Percentiles rank a stretch among this genome's conserved stretches.
phyloP scores from a whole-genome alignment of 2,888 invertebrate genomes.

The Pinctada fucata region DNA sequence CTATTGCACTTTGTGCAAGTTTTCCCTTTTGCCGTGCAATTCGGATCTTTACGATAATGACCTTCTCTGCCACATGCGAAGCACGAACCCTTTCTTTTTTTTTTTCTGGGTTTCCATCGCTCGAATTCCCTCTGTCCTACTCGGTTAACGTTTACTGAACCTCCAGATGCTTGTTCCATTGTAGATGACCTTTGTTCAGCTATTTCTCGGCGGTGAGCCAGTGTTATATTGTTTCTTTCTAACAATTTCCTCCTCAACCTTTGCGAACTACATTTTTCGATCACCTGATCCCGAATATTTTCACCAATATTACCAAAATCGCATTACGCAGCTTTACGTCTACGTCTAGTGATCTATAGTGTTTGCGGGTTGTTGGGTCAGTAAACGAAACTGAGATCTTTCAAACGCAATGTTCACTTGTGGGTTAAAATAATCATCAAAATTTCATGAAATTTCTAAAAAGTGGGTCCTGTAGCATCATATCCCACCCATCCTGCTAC shows the following conservation, averaged over 20 bases:
- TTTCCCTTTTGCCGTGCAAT: slow-evolving; percentile 24
- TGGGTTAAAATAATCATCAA: slow-evolving; percentile 31
- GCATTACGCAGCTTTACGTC: slow-evolving; percentile 37
- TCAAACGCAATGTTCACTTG: slow-evolving; percentile 24
- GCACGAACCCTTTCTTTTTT: no score
- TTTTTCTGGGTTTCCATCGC: no score
- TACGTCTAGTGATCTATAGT: slow-evolving; percentile 32
- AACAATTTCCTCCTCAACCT: slow-evolving; percentile 38
- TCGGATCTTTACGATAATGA: slow-evolving; percentile 13
- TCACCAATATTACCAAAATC: slow-evolving; percentile 40
- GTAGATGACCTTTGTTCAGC: slow-evolving; percentile 13
- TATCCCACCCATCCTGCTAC: no score
- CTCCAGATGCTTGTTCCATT: neutral
- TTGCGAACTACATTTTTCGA: slow-evolving; percentile 33
- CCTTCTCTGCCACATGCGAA: slow-evolving; percentile 25
- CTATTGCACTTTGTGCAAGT: slow-evolving; percentile 18
- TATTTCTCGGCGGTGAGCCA: neutral
- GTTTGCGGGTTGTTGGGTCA: slow-evolving; percentile 17
- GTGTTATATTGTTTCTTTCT: slow-evolving; percentile 15
- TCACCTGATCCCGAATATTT: slow-evolving; percentile 46
- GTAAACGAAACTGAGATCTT: slow-evolving; percentile 32
- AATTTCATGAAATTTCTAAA: no score
- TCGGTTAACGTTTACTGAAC: neutral
- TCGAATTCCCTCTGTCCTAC: neutral
- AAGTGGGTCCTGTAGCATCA: no score